Conservation (phyloP, 2,888 invertebrate species). For the Mesorhabditis sp. region DNA sequence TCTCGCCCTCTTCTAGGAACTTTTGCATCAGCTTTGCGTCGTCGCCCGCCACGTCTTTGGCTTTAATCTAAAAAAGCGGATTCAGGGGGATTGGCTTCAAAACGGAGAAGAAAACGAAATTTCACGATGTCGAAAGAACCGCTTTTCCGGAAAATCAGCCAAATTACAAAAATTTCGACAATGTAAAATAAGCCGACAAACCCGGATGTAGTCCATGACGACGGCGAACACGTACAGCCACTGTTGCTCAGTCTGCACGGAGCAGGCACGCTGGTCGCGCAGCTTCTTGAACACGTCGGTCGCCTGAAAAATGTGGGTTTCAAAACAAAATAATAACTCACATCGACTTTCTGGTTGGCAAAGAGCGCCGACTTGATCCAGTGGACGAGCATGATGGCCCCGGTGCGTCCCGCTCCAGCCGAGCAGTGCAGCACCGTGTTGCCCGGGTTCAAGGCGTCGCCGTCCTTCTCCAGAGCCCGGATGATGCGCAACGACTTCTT, state of each 20-base stretch:
- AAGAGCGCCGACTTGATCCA: constrained; percentile 9
- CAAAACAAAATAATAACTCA: neutral
- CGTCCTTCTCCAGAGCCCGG: neutral
- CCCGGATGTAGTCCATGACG: constrained; percentile 10
- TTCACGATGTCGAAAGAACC: too few relatives aligned
- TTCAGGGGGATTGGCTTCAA: too few relatives aligned
- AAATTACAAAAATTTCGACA: too few relatives aligned
- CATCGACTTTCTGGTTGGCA: neutral
- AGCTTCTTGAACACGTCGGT: constrained; percentile 9
- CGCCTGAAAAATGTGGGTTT: constrained; percentile 2
- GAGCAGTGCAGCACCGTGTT: constrained; percentile 13
- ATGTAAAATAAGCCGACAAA: neutral
- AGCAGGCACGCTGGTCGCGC: constrained; percentile 15
- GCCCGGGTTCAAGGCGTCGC: neutral
- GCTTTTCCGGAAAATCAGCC: too few relatives aligned
- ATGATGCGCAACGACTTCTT: constrained; percentile 7
- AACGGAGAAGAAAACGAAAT: too few relatives aligned
- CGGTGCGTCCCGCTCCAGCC: constrained; percentile 15
- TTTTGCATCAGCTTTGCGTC: too few relatives aligned
- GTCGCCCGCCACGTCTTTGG: too few relatives aligned
- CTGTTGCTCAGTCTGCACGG: constrained; percentile 17
- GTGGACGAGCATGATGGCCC: constrained; percentile 13
- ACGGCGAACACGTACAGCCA: constrained; percentile 10
- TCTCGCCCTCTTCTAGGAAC: too few relatives aligned
- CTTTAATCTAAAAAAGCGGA: too few relatives aligned